These are phyloP conservation scores for Pipistrellus nathusii DNA, from an alignment of 2,797 vertebrate species.

Conservation along the genomic window DNA sequence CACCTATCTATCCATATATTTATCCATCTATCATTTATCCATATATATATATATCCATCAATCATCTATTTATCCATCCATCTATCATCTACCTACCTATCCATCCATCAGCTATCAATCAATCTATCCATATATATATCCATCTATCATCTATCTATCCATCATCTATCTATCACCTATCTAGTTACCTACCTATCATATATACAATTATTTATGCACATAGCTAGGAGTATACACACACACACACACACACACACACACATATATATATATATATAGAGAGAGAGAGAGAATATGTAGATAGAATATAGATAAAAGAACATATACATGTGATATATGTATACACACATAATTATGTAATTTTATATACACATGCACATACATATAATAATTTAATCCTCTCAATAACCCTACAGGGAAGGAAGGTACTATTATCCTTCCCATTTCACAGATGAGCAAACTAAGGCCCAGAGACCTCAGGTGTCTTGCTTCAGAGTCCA, in stretches of 20 bases:
- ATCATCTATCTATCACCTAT: too few relatives aligned
- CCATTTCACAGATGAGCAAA: constrained; percentile 18
- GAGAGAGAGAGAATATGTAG: not conserved
- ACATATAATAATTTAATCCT: not conserved
- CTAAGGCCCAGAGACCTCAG: not conserved
- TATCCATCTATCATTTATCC: too few relatives aligned
- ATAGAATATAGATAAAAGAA: not conserved
- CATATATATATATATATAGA: too few relatives aligned
- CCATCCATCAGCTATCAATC: too few relatives aligned
- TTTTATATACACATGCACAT: not conserved
- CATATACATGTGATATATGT: not conserved
- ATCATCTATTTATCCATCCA: too few relatives aligned
- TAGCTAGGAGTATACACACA: not conserved
- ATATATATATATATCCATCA: too few relatives aligned
- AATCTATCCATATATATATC: too few relatives aligned
- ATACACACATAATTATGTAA: not conserved
- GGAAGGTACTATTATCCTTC: not conserved
- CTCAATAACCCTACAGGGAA: not conserved
- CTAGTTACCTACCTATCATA: too few relatives aligned
- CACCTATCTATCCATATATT: too few relatives aligned
- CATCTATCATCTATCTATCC: too few relatives aligned
- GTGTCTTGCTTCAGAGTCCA: not conserved
- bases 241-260: too few relatives aligned
- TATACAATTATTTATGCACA: not conserved
- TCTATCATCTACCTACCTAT: too few relatives aligned